Percentiles rank a stretch among this genome's conserved stretches.
Evolutionary conservation across 2,113 vertebrate genomes (phyloP).

Genomic region (Reinhardtius hippoglossoides): DNA sequence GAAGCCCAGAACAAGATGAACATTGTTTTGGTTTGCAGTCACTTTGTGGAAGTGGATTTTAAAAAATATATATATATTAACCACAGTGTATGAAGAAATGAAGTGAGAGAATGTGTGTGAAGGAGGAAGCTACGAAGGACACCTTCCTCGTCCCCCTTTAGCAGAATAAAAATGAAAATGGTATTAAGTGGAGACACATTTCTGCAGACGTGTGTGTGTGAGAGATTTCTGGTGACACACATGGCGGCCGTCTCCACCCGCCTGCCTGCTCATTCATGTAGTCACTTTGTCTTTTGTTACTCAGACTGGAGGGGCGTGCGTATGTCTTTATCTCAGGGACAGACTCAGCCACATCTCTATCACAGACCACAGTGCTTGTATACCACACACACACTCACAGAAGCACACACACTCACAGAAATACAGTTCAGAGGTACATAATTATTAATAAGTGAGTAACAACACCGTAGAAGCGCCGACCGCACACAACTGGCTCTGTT

Average conservation of each 20-base stretch:
- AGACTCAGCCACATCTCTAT: conserved; percentile 47
- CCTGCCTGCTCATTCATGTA: conserved; percentile 69
- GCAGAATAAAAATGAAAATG: conserved; percentile 63
- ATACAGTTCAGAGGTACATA: conserved; percentile 9
- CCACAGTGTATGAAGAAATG: conserved; percentile 55
- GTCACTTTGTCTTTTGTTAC: conserved; percentile 58
- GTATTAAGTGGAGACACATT: conserved; percentile 71
- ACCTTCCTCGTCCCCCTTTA: background rate
- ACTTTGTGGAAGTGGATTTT: conserved; percentile 70
- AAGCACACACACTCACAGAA: background rate
- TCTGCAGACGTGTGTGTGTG: conserved; percentile 45
- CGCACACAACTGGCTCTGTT: conserved; percentile 57
- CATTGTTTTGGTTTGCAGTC: conserved; percentile 73
- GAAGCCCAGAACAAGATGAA: conserved; percentile 76
- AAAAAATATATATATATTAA: background rate
- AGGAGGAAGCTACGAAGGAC: conserved; percentile 28
- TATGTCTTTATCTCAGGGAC: conserved; percentile 33
- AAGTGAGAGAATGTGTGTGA: conserved; percentile 27
- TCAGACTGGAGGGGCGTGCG: conserved; percentile 20
- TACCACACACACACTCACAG: conserved; percentile 10
- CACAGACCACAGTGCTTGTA: conserved; percentile 24
- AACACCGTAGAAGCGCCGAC: conserved; percentile 25
- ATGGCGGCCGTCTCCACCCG: conserved; percentile 58
- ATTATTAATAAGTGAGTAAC: conserved; percentile 56
- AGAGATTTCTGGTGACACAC: conserved; percentile 48